Evolutionary conservation across 2,797 vertebrate species (phyloP).

Genomic region (Esox masquinongy): DNA sequence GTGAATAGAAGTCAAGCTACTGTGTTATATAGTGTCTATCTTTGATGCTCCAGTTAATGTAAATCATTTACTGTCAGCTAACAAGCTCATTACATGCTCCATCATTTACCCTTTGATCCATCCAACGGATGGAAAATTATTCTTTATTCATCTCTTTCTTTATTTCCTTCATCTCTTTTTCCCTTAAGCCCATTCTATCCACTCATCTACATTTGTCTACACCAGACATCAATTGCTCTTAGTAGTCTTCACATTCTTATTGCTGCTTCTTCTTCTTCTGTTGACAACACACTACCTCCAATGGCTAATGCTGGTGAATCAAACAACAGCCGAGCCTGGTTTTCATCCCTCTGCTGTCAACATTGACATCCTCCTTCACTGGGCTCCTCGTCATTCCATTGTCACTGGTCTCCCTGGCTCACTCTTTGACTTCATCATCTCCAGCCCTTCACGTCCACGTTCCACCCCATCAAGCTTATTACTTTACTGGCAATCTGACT

Average conservation of each 20-base stretch:
- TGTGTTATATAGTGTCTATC: background rate
- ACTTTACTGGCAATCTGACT: constrained; percentile 30
- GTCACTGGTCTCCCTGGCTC: background rate
- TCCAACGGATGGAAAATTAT: background rate
- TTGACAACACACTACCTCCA: background rate
- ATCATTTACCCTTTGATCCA: constrained; percentile 5
- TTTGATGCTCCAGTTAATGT: background rate
- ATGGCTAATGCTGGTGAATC: background rate
- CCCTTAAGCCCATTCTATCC: background rate
- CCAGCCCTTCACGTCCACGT: background rate
- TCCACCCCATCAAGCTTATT: background rate
- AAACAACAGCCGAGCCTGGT: background rate
- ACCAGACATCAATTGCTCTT: background rate
- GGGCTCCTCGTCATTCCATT: background rate
- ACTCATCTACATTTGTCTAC: background rate
- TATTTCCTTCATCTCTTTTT: constrained; percentile 6
- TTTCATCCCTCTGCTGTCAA: constrained; percentile 2
- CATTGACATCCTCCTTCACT: background rate
- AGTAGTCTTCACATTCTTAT: background rate
- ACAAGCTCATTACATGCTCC: background rate
- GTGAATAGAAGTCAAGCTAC: background rate
- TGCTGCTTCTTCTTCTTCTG: background rate
- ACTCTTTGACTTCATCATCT: background rate
- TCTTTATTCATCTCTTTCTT: constrained; percentile 28
- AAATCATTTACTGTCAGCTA: background rate